phyloP scores from a whole-genome alignment of 2,888 invertebrate species.

The Caradrina clavipalpis region DNA sequence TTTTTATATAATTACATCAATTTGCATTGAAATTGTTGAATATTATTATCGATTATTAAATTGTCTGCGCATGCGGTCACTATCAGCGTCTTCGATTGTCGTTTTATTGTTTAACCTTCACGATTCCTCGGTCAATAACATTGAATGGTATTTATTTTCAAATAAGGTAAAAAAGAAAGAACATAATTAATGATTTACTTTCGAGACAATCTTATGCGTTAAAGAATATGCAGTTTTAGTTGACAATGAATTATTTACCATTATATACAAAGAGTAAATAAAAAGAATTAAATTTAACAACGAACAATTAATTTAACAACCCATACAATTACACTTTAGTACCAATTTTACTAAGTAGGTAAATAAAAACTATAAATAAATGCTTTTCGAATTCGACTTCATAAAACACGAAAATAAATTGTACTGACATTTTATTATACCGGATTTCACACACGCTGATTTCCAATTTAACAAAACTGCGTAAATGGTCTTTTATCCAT shows the following conservation, averaged over 20 bases:
- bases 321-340: neutral
- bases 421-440: constrained; percentile 40
- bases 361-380: constrained; percentile 20
- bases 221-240: neutral
- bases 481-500: constrained; percentile 41
- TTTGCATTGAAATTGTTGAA: constrained; percentile 12
- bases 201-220: neutral
- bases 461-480: constrained; percentile 50
- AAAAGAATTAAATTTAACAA: neutral
- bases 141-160: constrained; percentile 7
- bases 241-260: neutral
- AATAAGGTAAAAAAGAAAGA: constrained; percentile 4
- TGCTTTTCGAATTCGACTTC: neutral
- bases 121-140: constrained; percentile 51
- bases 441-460: constrained; percentile 51
- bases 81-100: neutral
- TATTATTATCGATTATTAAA: constrained; percentile 9
- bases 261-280: neutral
- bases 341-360: neutral
- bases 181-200: neutral
- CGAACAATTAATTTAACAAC: too few relatives aligned
- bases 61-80: constrained; percentile 24
- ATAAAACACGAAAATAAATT: constrained; percentile 29
- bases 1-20: neutral
- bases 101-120: constrained; percentile 26